Conservation (phyloP, 2,113 vertebrate species). For the Okapia johnstoni region DNA sequence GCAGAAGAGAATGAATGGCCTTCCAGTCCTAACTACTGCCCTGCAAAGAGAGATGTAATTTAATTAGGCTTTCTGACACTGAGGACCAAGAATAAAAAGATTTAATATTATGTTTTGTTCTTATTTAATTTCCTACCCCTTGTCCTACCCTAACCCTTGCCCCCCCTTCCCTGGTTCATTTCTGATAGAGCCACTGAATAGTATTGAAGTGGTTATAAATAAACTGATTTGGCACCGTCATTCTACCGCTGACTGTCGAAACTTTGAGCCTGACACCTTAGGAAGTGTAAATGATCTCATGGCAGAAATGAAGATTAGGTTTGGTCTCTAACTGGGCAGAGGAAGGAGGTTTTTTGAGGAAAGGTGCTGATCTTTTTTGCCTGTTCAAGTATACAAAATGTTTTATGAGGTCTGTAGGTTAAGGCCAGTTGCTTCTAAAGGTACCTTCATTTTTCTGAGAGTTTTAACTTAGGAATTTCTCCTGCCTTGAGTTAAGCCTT, state of each 20-base stretch:
- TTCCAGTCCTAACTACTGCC: background rate
- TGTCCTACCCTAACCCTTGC: accelerated
- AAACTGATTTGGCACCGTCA: slow-evolving; percentile 56
- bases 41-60: background rate
- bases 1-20: background rate
- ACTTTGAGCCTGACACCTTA: slow-evolving; percentile 21
- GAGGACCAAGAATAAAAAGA: background rate
- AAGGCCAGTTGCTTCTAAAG: background rate
- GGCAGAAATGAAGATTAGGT: slow-evolving; percentile 52
- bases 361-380: slow-evolving; percentile 27
- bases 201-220: slow-evolving; percentile 44
- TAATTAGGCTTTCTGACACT: background rate
- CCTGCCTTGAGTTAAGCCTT: background rate
- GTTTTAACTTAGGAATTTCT: background rate
- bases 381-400: background rate
- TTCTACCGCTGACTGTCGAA: slow-evolving; percentile 37
- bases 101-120: background rate
- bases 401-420: background rate
- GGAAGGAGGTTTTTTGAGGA: slow-evolving; percentile 13
- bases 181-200: slow-evolving; percentile 21
- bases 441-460: background rate
- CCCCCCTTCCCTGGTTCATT: background rate
- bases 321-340: slow-evolving; percentile 40
- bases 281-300: slow-evolving; percentile 67
- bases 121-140: background rate